Conservation (phyloP, 2,888 invertebrate species). For the Odontocerum albicorne region DNA sequence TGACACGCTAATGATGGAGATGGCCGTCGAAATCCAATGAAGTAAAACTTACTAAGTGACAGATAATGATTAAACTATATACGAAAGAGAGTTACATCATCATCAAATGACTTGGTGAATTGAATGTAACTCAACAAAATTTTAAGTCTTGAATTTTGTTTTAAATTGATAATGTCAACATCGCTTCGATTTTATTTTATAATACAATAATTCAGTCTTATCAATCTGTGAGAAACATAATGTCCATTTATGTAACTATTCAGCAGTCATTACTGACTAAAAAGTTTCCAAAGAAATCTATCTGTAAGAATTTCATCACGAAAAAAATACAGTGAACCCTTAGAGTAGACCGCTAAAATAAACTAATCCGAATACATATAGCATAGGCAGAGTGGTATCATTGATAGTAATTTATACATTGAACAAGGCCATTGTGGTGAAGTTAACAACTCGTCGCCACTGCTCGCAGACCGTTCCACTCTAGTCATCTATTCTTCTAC, state of each 20-base stretch:
- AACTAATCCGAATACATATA: constrained; percentile 28
- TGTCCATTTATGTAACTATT: constrained; percentile 27
- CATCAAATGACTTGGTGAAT: constrained; percentile 11
- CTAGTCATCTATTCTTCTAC: neutral
- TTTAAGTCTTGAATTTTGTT: constrained; percentile 32
- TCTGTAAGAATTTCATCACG: neutral
- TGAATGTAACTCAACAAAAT: constrained; percentile 16
- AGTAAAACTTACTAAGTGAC: neutral
- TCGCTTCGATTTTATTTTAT: constrained; percentile 29
- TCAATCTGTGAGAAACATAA: constrained; percentile 33
- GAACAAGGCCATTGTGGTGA: constrained; percentile 32
- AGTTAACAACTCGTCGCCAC: constrained; percentile 7
- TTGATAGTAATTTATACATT: constrained; percentile 31
- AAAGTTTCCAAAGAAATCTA: constrained; percentile 13
- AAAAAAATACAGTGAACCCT: constrained; percentile 19
- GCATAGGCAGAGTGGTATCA: constrained; percentile 36
- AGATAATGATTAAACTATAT: neutral
- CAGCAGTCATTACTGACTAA: constrained; percentile 30
- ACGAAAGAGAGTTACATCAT: constrained; percentile 4
- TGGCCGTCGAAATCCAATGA: constrained; percentile 10
- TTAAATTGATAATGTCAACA: constrained; percentile 27
- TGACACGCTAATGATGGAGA: constrained; percentile 14
- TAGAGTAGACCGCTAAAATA: constrained; percentile 19
- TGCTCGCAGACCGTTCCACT: constrained; percentile 2
- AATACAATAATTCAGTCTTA: constrained; percentile 37